Base-by-base conservation (phyloP, 1,140 invertebrate species). In the Dendrolimus kikuchii region DNA sequence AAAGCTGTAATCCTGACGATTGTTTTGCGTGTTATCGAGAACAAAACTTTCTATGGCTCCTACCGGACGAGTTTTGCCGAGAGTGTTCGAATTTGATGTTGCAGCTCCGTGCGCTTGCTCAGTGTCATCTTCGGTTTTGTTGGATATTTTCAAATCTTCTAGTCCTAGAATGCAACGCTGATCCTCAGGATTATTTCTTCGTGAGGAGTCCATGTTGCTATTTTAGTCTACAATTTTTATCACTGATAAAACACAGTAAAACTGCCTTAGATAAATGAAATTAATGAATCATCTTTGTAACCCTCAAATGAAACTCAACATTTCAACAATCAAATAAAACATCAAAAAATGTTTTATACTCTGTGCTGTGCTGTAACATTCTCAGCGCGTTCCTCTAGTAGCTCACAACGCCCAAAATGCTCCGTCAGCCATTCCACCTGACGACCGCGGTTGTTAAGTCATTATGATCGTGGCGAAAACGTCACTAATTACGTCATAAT, bases 21-120 rank as follows among this genome's bases (percentile, higher is more conserved):
- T 80, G 51, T 63, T 73, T 48, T 73, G 66, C 38, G 74, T 67
- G 57, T 75, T 85, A 49, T 86, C 82, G 56, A 88, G 67, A 23
- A 81, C 81, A 61, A 88, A 87, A 65, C 86, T 88, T 62, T 88
- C 86, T 55, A 88, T 88, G 23, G 86, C 86, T 10, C 86, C 86
- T 51, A 88, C 81, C 39, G 84, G 74, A 41, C 84, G 77, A 51
- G 72, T 57, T 71, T 86, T 86, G 51, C 66, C 70, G 49, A 80
- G 68, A 55, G 66, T 60, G 59, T 64, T 73, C 57, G 72, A 56
- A 69, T 82, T 84, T 49, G 80, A 76, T 55, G 77, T 66, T 52
- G 73, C 68, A 51, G 67, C 68, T 52, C 69, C 65, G 68, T 84
- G 81, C 79, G 86, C 78, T 68, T 87, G 83, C 81, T 82, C 81